phyloP scores from a whole-genome alignment of 2,888 invertebrate species.

The Pteria penguin region DNA sequence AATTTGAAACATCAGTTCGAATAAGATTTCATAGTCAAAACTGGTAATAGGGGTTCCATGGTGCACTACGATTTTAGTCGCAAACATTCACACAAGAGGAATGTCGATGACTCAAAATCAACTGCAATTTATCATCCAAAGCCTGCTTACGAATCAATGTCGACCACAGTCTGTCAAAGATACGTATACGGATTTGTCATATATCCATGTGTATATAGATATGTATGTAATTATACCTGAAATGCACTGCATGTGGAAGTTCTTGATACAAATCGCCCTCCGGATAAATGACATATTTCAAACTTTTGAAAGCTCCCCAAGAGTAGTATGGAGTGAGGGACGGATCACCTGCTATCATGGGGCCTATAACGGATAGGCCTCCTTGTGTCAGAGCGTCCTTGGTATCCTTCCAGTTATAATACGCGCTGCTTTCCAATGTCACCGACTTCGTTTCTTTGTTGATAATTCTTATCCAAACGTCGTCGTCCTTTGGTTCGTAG shows the following conservation, averaged over 20 bases:
- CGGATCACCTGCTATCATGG: background rate
- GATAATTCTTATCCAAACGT: conserved; percentile 25
- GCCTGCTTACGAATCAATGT: too few relatives aligned
- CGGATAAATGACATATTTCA: conserved; percentile 17
- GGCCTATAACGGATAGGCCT: background rate
- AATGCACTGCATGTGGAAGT: conserved; percentile 28
- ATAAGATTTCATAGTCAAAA: too few relatives aligned
- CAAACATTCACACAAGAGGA: too few relatives aligned
- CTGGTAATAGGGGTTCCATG: too few relatives aligned
- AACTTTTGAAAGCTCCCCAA: background rate
- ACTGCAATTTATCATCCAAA: too few relatives aligned
- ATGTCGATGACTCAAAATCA: too few relatives aligned
- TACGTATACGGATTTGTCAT: too few relatives aligned
- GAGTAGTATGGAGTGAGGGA: conserved; percentile 8
- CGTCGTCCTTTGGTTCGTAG: conserved; percentile 25
- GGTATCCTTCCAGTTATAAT: background rate
- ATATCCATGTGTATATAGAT: too few relatives aligned
- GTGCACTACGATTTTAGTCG: too few relatives aligned
- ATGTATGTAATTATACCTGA: too few relatives aligned
- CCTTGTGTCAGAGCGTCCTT: conserved; percentile 13
- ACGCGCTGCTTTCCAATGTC: background rate
- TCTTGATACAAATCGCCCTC: conserved; percentile 6
- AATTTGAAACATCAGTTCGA: too few relatives aligned
- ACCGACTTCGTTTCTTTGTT: conserved; percentile 6
- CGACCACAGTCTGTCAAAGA: too few relatives aligned